phyloP scores from a whole-genome alignment of 2,888 invertebrate genomes.

The Drosophila barbarae region DNA sequence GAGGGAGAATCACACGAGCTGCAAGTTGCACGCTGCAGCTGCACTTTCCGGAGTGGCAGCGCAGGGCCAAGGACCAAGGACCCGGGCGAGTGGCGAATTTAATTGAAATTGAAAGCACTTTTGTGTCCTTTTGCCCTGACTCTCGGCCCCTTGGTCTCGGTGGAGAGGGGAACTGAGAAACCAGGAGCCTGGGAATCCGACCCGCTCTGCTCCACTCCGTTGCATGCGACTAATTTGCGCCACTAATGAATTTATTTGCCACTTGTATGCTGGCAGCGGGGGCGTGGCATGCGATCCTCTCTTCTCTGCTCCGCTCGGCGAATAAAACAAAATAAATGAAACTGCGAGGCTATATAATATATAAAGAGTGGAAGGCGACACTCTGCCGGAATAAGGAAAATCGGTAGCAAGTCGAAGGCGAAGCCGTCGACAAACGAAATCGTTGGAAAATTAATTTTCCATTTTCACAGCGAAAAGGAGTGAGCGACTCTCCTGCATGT shows the following conservation, averaged over 20 bases:
- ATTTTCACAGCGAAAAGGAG: conserved; percentile 60
- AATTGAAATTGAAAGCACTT: conserved; percentile 76
- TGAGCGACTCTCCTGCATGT: conserved; percentile 42
- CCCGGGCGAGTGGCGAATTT: conserved; percentile 61
- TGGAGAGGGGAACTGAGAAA: neutral
- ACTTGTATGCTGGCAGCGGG: conserved; percentile 71
- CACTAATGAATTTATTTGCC: conserved; percentile 75
- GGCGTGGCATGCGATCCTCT: conserved; percentile 62
- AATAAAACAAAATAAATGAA: conserved; percentile 70
- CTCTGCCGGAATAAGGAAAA: conserved; percentile 29
- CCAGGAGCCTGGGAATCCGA: neutral
- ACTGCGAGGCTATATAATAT: conserved; percentile 31
- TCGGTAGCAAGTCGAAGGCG: conserved; percentile 19
- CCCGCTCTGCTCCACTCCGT: conserved; percentile 49
- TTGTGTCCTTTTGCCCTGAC: conserved; percentile 64
- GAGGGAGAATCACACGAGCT: conserved; percentile 18
- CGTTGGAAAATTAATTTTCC: conserved; percentile 75
- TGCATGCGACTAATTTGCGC: conserved; percentile 75
- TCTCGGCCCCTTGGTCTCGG: conserved; percentile 9
- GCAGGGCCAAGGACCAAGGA: conserved; percentile 15
- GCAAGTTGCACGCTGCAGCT: conserved; percentile 35
- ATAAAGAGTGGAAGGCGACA: conserved; percentile 49
- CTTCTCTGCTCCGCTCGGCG: conserved; percentile 9
- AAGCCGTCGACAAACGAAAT: conserved; percentile 59
- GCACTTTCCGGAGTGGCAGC: conserved; percentile 15